phyloP scores from a whole-genome alignment of 2,797 vertebrate species.

The Oreochromis mossambicus region DNA sequence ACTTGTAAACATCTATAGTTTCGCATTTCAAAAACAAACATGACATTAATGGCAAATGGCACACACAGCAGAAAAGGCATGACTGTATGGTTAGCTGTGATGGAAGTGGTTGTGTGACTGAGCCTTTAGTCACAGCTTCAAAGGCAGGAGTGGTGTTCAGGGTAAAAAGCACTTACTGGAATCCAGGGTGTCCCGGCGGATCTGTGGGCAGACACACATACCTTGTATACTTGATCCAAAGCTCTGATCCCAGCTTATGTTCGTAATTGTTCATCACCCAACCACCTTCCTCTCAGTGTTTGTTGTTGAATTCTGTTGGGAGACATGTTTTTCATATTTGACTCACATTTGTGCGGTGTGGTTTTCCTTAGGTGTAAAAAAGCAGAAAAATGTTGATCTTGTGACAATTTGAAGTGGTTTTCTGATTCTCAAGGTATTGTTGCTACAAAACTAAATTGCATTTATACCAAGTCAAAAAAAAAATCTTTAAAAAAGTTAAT shows the following conservation, averaged over 20 bases:
- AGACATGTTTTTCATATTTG: conserved; percentile 1
- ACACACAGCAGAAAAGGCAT: neutral
- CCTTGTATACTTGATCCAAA: conserved; percentile 17
- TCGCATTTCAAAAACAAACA: conserved; percentile 56
- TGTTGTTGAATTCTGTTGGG: neutral
- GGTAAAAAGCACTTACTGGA: conserved; percentile 60
- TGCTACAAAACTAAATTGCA: neutral
- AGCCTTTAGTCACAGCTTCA: conserved; percentile 64
- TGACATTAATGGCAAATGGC: conserved; percentile 50
- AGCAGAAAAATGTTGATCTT: neutral
- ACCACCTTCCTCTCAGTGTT: conserved; percentile 3
- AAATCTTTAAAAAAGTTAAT: neutral
- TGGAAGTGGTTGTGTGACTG: conserved; percentile 63
- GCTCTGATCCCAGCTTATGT: conserved; percentile 32
- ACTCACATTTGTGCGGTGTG: neutral
- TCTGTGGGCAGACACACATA: conserved; percentile 39
- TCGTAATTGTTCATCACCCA: conserved; percentile 11
- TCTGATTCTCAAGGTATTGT: neutral
- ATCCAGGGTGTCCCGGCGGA: conserved; percentile 35
- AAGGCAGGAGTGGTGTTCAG: conserved; percentile 51
- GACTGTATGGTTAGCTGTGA: conserved; percentile 18
- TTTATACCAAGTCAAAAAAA: neutral
- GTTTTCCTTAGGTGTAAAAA: neutral
- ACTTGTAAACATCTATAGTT: conserved; percentile 35
- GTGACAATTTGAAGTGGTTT: neutral